Base-by-base conservation (phyloP, 1,140 invertebrate genomes). In the Phocides pigmalion region DNA sequence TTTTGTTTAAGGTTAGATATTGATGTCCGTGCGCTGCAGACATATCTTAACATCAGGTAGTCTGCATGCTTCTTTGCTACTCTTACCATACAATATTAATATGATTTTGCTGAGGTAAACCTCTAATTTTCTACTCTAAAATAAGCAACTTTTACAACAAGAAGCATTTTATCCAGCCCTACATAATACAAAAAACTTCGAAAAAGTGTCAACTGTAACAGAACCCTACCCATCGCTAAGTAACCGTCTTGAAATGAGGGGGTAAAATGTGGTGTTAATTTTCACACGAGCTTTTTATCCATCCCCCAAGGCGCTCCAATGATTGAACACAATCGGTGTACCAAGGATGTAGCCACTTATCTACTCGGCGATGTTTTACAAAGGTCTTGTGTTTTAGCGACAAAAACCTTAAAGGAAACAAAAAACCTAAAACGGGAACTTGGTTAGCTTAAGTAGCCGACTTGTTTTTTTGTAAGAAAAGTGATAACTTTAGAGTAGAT, bases 221-320 rank as follows among this genome's bases (percentile, higher is more conserved):
- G 42, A 22, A 25, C 15, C 2, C 20, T 44, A 56, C 9, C n/a
- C 14, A 22, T 28, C 8, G 12, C 53, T 58, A 58, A 44, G 41
- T 58, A 58, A 58, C 53, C 17, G 17, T 56, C 20, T 39, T 16
- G 15, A 16, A n/a, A 14, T 22, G 41, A 35, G 53, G 20, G 39
- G 49, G 17, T 58, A 46, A 66, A 74, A 73, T 74, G 54, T 72
- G 73, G 66, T 76, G 76, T 78, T 72, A 69, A 75, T 75, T 77
- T 74, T 79, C 69, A 79, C 76, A 76, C 72, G 62, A 67, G 44
- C 64, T 74, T 77, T 79, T 76, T 70, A 69, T 65, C 53, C 46
- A 44, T 58, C 69, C 67, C 67, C 47, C 9, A 44, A 25, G 72
- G 22, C 35, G 62, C 49, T 50, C 28, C 51, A 49, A 71, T 82